Evolutionary conservation across 2,797 vertebrate species (phyloP).

Genomic region (Chaenodraco wilsoni): DNA sequence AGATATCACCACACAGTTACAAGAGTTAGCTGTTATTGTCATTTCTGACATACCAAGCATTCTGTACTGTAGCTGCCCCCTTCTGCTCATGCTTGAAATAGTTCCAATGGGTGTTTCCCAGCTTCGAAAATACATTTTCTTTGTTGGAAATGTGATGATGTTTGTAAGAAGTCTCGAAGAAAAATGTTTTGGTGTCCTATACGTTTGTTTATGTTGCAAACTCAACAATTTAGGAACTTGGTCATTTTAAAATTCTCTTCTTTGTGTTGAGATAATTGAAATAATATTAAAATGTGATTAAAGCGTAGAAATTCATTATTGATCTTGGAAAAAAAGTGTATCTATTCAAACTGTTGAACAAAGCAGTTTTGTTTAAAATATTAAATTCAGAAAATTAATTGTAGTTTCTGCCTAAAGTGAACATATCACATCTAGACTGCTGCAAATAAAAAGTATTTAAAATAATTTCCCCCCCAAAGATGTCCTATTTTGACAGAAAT

Average conservation of each 20-base stretch:
- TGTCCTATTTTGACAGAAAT: not conserved
- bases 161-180: not conserved
- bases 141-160: not conserved
- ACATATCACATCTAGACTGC: not conserved
- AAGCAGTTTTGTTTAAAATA: not conserved
- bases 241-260: not conserved
- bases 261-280: not conserved
- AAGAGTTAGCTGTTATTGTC: slow-evolving; percentile 15
- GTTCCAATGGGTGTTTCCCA: slow-evolving; percentile 9
- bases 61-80: slow-evolving; percentile 12
- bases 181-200: not conserved
- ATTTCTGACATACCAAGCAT: slow-evolving; percentile 38
- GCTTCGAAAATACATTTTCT: not conserved
- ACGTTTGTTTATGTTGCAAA: not conserved
- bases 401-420: not conserved
- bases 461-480: too few species aligned
- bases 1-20: slow-evolving; percentile 6
- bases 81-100: slow-evolving; percentile 12
- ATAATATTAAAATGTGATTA: not conserved
- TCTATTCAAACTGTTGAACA: not conserved
- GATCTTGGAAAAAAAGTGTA: too few species aligned
- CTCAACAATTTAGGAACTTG: not conserved
- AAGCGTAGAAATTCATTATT: not conserved
- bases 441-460: not conserved
- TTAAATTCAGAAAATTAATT: not conserved